Percentiles rank a stretch among this genome's conserved stretches.
Conservation (phyloP, 2,113 vertebrate genomes). For the Poeciliopsis turrubarensis region DNA sequence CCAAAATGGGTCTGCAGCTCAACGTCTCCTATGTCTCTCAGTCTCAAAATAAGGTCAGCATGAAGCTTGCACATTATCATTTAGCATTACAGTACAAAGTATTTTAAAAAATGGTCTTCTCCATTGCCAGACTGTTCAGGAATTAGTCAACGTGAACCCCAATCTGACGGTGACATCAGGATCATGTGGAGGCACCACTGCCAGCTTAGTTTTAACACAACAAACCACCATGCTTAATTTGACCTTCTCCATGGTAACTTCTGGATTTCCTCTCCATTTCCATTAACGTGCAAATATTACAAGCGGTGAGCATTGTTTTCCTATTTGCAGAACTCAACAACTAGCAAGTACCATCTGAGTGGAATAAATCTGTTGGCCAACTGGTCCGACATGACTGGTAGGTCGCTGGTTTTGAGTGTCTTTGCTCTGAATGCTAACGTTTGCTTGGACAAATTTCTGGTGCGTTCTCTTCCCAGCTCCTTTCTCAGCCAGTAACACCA, state of each 20-base stretch:
- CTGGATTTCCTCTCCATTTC: neutral
- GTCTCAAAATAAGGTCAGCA: constrained; percentile 72
- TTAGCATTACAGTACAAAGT: neutral
- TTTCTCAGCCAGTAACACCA: constrained; percentile 72
- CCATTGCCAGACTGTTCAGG: constrained; percentile 68
- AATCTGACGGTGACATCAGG: constrained; percentile 70
- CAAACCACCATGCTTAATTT: constrained; percentile 56
- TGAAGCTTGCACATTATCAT: neutral
- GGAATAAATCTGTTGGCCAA: constrained; percentile 60
- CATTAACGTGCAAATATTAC: neutral
- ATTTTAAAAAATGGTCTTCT: neutral
- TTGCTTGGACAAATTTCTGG: neutral
- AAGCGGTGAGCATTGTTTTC: neutral
- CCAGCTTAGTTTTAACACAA: constrained; percentile 76
- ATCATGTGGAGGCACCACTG: constrained; percentile 70
- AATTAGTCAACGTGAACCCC: constrained; percentile 83
- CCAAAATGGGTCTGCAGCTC: constrained; percentile 88
- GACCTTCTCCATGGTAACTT: constrained; percentile 80
- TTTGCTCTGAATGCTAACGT: neutral
- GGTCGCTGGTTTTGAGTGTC: constrained; percentile 2
- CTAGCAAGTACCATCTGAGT: constrained; percentile 76
- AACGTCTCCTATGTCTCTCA: constrained; percentile 82
- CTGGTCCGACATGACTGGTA: constrained; percentile 74
- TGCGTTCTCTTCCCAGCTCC: constrained; percentile 44
- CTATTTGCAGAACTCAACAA: constrained; percentile 75